Percentiles rank a stretch among this genome's conserved stretches.
phyloP scores from a whole-genome alignment of 2,113 vertebrate species.

The Heterocephalus glaber region DNA sequence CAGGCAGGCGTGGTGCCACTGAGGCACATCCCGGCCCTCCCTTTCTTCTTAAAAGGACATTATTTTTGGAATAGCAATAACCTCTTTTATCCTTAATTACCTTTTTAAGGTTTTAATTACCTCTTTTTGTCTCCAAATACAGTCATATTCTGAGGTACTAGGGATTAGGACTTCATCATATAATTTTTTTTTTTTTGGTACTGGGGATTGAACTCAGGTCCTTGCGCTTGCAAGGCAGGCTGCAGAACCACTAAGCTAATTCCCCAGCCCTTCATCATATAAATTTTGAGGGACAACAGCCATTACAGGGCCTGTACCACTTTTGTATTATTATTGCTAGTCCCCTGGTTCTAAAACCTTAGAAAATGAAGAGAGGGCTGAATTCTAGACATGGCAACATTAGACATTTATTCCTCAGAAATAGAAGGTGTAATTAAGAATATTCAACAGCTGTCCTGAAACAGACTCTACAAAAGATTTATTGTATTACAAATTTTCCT shows the following conservation, averaged over 20 bases:
- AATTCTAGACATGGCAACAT: not conserved
- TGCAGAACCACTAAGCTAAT: no score
- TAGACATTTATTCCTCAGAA: constrained; percentile 31
- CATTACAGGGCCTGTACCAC: not conserved
- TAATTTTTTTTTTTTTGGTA: no score
- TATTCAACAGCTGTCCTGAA: not conserved
- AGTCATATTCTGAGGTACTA: constrained; percentile 2
- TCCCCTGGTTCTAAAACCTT: not conserved
- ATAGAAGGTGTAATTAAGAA: not conserved
- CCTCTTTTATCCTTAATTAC: not conserved
- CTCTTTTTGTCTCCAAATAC: not conserved
- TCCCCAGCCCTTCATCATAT: not conserved
- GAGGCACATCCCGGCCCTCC: no score
- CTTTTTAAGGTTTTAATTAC: not conserved
- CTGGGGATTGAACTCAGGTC: no score
- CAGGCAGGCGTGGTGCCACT: no score
- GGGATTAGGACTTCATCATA: not conserved
- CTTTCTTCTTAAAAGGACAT: not conserved
- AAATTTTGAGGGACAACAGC: not conserved
- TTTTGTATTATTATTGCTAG: constrained; percentile 32
- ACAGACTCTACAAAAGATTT: constrained; percentile 18
- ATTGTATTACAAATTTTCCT: constrained; percentile 5
- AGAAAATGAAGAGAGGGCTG: not conserved
- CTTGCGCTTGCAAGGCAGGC: no score
- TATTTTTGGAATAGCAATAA: constrained; percentile 8